These are phyloP conservation scores for Lytechinus variegatus DNA, from an alignment of 35 echinoderm and acorn worm genomes.

Conservation along the genomic window DNA sequence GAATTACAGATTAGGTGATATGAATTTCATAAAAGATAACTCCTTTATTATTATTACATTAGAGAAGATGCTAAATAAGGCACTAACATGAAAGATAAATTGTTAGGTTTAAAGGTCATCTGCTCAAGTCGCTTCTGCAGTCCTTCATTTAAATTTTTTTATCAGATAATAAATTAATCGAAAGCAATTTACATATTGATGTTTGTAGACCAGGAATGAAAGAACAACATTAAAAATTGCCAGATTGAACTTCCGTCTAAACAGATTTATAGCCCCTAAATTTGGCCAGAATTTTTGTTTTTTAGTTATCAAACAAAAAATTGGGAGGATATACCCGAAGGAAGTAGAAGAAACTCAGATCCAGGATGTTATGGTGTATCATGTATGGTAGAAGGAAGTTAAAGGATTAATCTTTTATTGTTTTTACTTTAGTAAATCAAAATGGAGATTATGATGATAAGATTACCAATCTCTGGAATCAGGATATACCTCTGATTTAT, in stretches of 20 bases:
- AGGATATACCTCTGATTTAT: background rate
- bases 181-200: background rate
- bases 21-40: too few relatives aligned
- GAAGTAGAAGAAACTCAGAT: background rate
- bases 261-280: background rate
- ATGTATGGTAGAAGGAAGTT: background rate
- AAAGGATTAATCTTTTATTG: background rate
- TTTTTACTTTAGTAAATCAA: background rate
- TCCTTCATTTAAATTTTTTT: too few relatives aligned
- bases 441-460: background rate
- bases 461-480: background rate
- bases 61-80: too few relatives aligned
- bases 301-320: background rate
- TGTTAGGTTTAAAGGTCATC: too few relatives aligned
- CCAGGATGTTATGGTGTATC: background rate
- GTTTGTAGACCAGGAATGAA: background rate
- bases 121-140: too few relatives aligned
- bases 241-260: background rate
- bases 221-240: background rate
- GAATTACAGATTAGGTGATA: too few relatives aligned
- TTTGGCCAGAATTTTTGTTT: background rate
- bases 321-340: background rate
- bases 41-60: too few relatives aligned
- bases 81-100: too few relatives aligned
- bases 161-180: background rate